A percentile compares a stretch with the other conserved stretches of the same genome.
These are phyloP conservation scores for Panagrolaimus sp. DNA, from an alignment of 1,140 invertebrate genomes.

Conservation along the genomic window DNA sequence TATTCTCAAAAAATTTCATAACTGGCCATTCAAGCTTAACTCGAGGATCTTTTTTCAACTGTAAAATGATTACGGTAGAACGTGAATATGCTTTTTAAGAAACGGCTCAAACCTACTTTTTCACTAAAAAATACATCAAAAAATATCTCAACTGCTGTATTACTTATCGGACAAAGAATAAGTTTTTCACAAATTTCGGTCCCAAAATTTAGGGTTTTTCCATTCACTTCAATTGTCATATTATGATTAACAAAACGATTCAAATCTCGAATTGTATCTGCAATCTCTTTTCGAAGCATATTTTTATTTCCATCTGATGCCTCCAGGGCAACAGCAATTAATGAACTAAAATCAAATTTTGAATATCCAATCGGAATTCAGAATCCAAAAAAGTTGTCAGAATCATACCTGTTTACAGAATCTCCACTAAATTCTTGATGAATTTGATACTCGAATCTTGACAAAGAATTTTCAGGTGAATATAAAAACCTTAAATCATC, in stretches of 20 bases:
- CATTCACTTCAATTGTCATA: conserved; percentile 50
- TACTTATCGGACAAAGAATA: conserved; percentile 45
- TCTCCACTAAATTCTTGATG: conserved; percentile 57
- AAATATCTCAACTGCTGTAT: conserved; percentile 51
- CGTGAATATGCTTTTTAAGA: neutral
- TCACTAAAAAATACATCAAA: conserved; percentile 56
- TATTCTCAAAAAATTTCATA: conserved; percentile 57
- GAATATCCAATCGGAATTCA: too few species aligned
- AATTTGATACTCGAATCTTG: conserved; percentile 52
- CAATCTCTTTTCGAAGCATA: conserved; percentile 47
- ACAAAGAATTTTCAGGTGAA: conserved; percentile 53
- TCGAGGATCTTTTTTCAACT: conserved; percentile 51
- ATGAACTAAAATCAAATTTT: conserved; percentile 47
- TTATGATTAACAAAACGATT: conserved; percentile 49
- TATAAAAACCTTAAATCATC: conserved; percentile 57
- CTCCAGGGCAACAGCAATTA: conserved; percentile 51
- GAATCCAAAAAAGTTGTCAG: too few species aligned
- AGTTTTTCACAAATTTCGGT: conserved; percentile 48
- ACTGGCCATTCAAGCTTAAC: conserved; percentile 53
- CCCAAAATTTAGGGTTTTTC: conserved; percentile 48
- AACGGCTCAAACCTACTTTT: conserved; percentile 41
- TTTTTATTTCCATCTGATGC: conserved; percentile 35
- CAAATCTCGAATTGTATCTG: conserved; percentile 37
- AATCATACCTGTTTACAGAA: conserved; percentile 50
- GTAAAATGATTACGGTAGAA: conserved; percentile 12